A percentile compares a stretch with the other conserved stretches of the same genome.
Evolutionary conservation across 2,888 invertebrate species (phyloP).

Genomic region (Lissocephala sabroskyi): DNA sequence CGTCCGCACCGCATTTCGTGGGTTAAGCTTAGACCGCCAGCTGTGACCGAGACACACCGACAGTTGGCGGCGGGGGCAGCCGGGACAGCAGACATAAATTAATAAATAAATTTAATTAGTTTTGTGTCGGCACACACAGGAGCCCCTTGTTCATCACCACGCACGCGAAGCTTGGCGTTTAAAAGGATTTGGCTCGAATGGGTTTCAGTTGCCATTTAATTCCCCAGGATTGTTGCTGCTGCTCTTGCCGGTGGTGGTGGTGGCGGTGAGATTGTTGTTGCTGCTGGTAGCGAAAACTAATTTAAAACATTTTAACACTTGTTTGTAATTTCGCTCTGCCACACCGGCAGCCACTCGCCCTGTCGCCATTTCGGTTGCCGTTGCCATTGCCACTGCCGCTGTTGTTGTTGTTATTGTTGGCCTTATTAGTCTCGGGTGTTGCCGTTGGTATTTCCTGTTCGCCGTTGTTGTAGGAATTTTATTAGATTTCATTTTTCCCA

Average conservation of each 20-base stretch:
- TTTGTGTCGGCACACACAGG: constrained; percentile 15
- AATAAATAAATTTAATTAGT: constrained; percentile 55
- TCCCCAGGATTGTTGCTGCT: background rate
- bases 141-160: background rate
- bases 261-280: background rate
- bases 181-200: constrained; percentile 24
- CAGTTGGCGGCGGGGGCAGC: no score
- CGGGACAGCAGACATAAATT: constrained; percentile 28
- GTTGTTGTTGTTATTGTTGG: background rate
- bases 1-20: no score
- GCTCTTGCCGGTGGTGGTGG: constrained; percentile 14
- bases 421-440: no score
- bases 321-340: constrained; percentile 28
- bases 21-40: no score
- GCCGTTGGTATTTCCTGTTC: background rate
- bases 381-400: background rate
- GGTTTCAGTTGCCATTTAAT: background rate
- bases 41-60: no score
- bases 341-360: background rate
- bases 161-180: constrained; percentile 14
- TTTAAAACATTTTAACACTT: constrained; percentile 64
- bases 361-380: background rate
- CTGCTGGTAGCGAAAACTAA: constrained; percentile 48
- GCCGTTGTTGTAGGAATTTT: constrained; percentile 33
- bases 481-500: constrained; percentile 45